phyloP scores from a whole-genome alignment of 1,140 invertebrate genomes.

The Lordiphosa collinella region DNA sequence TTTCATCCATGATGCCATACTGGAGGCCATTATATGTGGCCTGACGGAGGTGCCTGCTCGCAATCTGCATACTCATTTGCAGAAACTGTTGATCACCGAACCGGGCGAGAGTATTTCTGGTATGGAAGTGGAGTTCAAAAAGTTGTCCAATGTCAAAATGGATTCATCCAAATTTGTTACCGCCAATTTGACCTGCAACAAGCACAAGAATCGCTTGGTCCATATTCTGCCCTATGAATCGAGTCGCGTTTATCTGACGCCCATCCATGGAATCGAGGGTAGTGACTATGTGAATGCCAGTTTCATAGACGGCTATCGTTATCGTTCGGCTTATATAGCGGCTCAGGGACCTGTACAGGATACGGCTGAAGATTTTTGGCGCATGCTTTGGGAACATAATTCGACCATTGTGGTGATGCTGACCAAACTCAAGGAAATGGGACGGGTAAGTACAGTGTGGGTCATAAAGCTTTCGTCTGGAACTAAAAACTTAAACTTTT shows the following conservation, averaged over 20 bases:
- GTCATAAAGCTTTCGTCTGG: not conserved
- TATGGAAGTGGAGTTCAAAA: constrained; percentile 99
- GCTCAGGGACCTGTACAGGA: constrained; percentile 98
- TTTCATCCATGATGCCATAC: constrained; percentile 98
- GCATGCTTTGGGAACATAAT: constrained; percentile 99
- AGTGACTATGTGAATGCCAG: constrained; percentile 99
- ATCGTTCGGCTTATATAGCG: constrained; percentile 97
- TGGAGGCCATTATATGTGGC: constrained; percentile 97
- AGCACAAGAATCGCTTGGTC: constrained; percentile 98
- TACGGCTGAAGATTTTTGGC: constrained; percentile 99
- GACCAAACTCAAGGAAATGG: constrained; percentile 98
- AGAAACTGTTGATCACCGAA: constrained; percentile 91
- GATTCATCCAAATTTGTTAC: constrained; percentile 96
- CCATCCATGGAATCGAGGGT: constrained; percentile 94
- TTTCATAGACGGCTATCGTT: constrained; percentile 96
- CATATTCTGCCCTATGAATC: constrained; percentile 99
- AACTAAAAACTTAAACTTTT: not conserved
- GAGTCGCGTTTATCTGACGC: constrained; percentile 95
- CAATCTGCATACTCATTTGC: constrained; percentile 95
- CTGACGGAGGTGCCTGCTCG: constrained; percentile 95
- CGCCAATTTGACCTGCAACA: constrained; percentile 97
- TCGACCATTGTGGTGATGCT: constrained; percentile 99
- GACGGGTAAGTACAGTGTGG: constrained; percentile 85
- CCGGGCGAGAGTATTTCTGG: constrained; percentile 94
- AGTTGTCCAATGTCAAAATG: constrained; percentile 95